Percentiles rank a stretch among this genome's conserved stretches.
These are phyloP conservation scores for Emydocephalus ijimae DNA, from an alignment of 2,113 vertebrate species.

Conservation along the genomic window DNA sequence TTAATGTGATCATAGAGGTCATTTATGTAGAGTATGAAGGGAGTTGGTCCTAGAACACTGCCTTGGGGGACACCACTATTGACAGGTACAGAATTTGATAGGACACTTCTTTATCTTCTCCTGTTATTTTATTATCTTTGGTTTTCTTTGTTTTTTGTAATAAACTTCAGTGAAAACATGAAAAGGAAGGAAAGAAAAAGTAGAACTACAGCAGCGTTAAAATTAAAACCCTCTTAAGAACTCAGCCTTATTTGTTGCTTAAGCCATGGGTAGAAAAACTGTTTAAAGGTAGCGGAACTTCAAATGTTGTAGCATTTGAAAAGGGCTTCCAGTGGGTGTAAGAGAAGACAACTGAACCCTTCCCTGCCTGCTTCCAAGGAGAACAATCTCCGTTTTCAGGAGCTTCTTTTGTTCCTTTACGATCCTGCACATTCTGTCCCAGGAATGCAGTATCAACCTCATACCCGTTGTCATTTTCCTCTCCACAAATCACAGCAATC, in stretches of 20 bases:
- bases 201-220: not conserved
- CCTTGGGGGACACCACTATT: too few relatives aligned
- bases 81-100: too few relatives aligned
- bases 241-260: not conserved
- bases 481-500: not conserved
- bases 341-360: not conserved
- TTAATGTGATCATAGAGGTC: too few relatives aligned
- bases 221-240: not conserved
- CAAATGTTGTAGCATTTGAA: not conserved
- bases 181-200: not conserved
- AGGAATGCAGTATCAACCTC: conserved; percentile 6
- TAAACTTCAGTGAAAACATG: not conserved
- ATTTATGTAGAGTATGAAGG: too few relatives aligned
- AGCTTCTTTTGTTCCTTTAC: not conserved
- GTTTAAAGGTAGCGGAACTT: not conserved
- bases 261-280: not conserved
- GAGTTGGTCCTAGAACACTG: too few relatives aligned
- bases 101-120: too few relatives aligned
- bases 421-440: not conserved
- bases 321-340: not conserved
- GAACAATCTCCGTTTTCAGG: not conserved
- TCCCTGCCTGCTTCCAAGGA: not conserved
- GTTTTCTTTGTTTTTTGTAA: not conserved
- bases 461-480: not conserved
- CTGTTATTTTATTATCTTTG: not conserved